Conservation (phyloP, 2,888 invertebrate genomes). For the Microdon myrmicae region DNA sequence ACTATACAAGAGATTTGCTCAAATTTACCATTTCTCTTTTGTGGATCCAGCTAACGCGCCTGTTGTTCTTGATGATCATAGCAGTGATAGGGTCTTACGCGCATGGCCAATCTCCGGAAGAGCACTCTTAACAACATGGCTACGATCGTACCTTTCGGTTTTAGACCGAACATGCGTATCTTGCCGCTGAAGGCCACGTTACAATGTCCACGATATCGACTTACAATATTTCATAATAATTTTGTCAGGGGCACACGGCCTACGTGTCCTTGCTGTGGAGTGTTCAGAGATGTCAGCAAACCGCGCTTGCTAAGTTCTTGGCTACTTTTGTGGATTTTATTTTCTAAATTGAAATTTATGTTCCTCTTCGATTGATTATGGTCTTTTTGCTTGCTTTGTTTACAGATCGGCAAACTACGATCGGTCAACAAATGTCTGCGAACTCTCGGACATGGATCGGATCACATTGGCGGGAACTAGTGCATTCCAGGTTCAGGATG, state of each 20-base stretch:
- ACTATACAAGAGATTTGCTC: slow-evolving; percentile 18
- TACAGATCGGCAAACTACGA: slow-evolving; percentile 90
- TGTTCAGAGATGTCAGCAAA: too few relatives aligned
- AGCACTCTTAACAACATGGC: slow-evolving; percentile 11
- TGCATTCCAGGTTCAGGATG: slow-evolving; percentile 77
- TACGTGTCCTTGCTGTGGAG: slow-evolving; percentile 46
- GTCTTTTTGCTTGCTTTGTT: slow-evolving; percentile 50
- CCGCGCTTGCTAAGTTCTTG: not conserved
- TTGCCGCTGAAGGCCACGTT: not conserved
- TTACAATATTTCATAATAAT: slow-evolving; percentile 53
- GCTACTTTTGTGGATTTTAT: slow-evolving; percentile 6
- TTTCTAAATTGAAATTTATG: slow-evolving; percentile 38
- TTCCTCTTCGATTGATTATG: slow-evolving; percentile 33
- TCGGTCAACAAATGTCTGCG: slow-evolving; percentile 85
- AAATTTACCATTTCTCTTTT: slow-evolving; percentile 27
- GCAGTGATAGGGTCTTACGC: too few relatives aligned
- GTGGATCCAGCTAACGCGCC: too few relatives aligned
- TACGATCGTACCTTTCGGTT: slow-evolving; percentile 28
- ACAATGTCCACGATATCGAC: slow-evolving; percentile 43
- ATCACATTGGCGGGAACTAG: slow-evolving; percentile 86
- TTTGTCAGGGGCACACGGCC: slow-evolving; percentile 24
- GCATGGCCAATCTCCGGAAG: slow-evolving; percentile 2
- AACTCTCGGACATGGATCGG: slow-evolving; percentile 90
- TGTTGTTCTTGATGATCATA: too few relatives aligned
- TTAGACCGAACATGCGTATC: slow-evolving; percentile 35